Base-by-base conservation (phyloP, 2,888 invertebrate genomes). In the Watsonalla binaria region DNA sequence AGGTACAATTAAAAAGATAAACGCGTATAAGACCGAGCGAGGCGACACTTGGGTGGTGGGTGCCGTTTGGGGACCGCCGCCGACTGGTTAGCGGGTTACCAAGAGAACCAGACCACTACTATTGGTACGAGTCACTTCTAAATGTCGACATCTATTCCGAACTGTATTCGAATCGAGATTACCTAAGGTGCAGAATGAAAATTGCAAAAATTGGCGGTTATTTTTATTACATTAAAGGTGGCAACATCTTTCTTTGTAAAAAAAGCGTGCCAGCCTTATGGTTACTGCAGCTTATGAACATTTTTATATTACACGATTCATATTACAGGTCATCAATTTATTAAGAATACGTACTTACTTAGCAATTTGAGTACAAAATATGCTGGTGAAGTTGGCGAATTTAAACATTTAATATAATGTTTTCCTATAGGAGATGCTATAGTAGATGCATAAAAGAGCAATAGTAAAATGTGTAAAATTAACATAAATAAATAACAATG, bases 1-100 rank as follows among this genome's bases (percentile, higher is more conserved):
- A 74, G 75, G 80, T 69, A 79, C 86, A 89, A 89, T 89, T 88
- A 89, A 89, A 89, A 90, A 89, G 86, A 89, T 85, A 88, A 89
- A 86, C 85, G 87, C 83, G 77, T 75, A 73, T 80, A 86, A 86
- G 86, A 84, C 80, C 81, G 74, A 80, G 82, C 77, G 77, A 82
- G 80, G 82, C 80, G 84, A 82, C 82, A 81, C 77, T 72, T 75
- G 80, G 84, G 75, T 66, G 77, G 72, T 60, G 67, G 75, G 69
- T 60, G 62, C 66, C 63, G 76, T 76, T 76, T 76, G 81, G 82
- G 82, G 80, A 74, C 72, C 78, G 70, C 76, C 78, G 70, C 76
- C 75, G 82, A 75, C 86, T 86, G 89, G 87, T 89, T 87, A 88
- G 87, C 86, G 88, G 88, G 84, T 80, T 84, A 86, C 87, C 87